Percentiles rank a stretch among this genome's conserved stretches.
phyloP scores from a whole-genome alignment of 2,888 invertebrate genomes.

The Andrena bucephala region DNA sequence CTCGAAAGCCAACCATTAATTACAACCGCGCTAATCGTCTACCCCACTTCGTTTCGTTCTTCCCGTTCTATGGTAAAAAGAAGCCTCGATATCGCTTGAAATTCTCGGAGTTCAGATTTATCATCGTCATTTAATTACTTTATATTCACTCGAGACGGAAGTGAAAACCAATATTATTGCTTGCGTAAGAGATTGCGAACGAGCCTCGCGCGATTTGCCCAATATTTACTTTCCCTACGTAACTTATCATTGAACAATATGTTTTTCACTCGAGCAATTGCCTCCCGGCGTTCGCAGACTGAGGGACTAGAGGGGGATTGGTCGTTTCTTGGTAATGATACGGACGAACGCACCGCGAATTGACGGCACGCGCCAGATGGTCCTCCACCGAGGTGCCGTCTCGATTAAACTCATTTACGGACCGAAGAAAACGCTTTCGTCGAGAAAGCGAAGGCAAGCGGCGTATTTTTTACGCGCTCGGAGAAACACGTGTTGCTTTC shows the following conservation, averaged over 20 bases:
- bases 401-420: not conserved
- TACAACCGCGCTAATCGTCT: not conserved
- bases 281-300: not conserved
- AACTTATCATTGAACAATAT: conserved; percentile 18
- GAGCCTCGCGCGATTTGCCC: conserved; percentile 17
- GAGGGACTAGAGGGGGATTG: not conserved
- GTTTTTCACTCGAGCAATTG: not conserved
- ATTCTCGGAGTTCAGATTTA: not conserved
- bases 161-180: conserved; percentile 35
- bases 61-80: too few relatives aligned
- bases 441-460: conserved; percentile 41
- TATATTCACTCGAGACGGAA: conserved; percentile 15
- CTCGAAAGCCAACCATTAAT: not conserved
- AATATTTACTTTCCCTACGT: conserved; percentile 29
- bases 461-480: conserved; percentile 21
- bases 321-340: not conserved
- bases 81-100: not conserved
- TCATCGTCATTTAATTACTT: not conserved
- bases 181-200: conserved; percentile 38
- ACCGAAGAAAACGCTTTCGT: conserved; percentile 4
- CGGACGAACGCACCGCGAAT: not conserved
- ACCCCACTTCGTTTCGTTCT: not conserved
- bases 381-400: not conserved
- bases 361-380: not conserved
- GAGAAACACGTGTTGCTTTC: conserved; percentile 32